These are phyloP conservation scores for Aphelenchoides avenae DNA, from an alignment of 1,140 invertebrate genomes.

Conservation along the genomic window DNA sequence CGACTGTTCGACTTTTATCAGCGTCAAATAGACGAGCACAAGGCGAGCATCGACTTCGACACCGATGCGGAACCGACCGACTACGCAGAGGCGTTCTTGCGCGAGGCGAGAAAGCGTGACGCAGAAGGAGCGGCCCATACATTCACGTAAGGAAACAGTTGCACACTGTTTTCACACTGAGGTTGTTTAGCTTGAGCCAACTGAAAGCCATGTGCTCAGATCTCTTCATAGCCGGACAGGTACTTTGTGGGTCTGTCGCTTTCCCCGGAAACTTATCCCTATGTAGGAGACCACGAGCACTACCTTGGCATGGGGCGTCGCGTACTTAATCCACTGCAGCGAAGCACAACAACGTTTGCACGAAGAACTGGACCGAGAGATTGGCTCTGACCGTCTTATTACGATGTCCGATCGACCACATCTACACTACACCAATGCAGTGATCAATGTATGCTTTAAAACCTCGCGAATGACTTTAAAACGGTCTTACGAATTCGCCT, in stretches of 20 bases:
- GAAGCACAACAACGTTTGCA: conserved; percentile 17
- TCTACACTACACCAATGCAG: conserved; percentile 5
- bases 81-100: neutral
- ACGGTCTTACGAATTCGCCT: too few relatives aligned
- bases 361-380: conserved; percentile 6
- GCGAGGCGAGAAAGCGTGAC: neutral
- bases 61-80: too few relatives aligned
- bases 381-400: conserved; percentile 11
- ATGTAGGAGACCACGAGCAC: too few relatives aligned
- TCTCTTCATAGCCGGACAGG: conserved; percentile 11
- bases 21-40: neutral
- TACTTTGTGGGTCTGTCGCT: neutral
- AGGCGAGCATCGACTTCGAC: conserved; percentile 10
- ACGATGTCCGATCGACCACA: conserved; percentile 10
- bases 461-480: too few relatives aligned
- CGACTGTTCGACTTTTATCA: too few relatives aligned
- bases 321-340: conserved; percentile 8
- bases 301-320: conserved; percentile 4
- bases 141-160: conserved; percentile 6
- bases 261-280: neutral
- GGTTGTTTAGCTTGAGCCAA: conserved; percentile 6
- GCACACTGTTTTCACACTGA: neutral
- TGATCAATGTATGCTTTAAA: too few relatives aligned
- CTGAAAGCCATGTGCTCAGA: conserved; percentile 1
- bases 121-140: neutral